phyloP scores from a whole-genome alignment of 2,797 vertebrate species.

The Craterocephalus amniculus region DNA sequence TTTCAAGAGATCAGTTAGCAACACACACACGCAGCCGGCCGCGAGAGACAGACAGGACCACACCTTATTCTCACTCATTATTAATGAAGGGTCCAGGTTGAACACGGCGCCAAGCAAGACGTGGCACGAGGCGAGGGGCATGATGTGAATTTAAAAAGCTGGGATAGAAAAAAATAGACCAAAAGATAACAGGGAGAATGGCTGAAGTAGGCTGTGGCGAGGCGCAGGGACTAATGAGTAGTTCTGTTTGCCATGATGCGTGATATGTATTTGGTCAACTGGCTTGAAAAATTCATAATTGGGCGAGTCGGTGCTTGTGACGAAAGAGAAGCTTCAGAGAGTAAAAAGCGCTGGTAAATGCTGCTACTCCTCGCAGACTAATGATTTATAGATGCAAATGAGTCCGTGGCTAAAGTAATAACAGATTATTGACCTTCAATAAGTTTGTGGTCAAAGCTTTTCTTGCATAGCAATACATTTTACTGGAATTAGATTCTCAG shows the following conservation, averaged over 20 bases:
- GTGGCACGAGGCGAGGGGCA: slow-evolving; percentile 16
- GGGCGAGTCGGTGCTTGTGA: slow-evolving; percentile 40
- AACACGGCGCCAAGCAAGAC: slow-evolving; percentile 16
- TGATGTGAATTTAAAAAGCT: slow-evolving; percentile 32
- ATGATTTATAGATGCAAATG: slow-evolving; percentile 21
- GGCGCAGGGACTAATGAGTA: slow-evolving; percentile 48
- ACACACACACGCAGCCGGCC: slow-evolving; percentile 5
- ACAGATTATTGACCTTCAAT: neutral
- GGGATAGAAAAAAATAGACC: neutral
- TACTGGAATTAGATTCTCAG: too few relatives aligned
- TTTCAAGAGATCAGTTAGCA: slow-evolving; percentile 15
- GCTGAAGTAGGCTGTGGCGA: slow-evolving; percentile 15
- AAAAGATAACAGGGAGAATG: neutral
- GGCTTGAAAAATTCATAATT: slow-evolving; percentile 54
- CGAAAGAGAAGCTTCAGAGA: slow-evolving; percentile 19
- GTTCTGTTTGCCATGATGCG: slow-evolving; percentile 30
- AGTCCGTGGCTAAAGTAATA: slow-evolving; percentile 2
- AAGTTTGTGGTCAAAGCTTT: neutral
- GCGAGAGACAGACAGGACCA: neutral
- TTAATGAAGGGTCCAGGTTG: slow-evolving; percentile 42
- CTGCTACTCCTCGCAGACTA: slow-evolving; percentile 14
- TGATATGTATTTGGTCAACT: slow-evolving; percentile 39
- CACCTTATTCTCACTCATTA: slow-evolving; percentile 43
- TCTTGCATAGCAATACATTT: neutral
- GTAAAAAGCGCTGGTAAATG: neutral